Conservation (phyloP, 2,797 vertebrate species). For the Hypotaenidia philippensis region DNA sequence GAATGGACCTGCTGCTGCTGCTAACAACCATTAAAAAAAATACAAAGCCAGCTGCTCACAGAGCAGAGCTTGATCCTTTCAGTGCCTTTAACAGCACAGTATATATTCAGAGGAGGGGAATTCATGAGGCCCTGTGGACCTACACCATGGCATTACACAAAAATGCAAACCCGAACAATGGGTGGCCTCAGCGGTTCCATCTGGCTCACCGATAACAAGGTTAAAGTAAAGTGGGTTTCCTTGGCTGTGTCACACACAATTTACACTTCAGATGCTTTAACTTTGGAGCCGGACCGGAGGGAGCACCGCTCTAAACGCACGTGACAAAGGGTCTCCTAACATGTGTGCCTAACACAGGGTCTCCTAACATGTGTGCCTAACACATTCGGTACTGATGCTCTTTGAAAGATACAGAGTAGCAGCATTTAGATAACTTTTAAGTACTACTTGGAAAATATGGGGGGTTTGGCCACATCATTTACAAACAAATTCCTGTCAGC, state of each 20-base stretch:
- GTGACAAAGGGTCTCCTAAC: neutral
- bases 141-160: constrained; percentile 74
- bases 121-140: constrained; percentile 73
- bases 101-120: constrained; percentile 75
- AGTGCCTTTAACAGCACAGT: constrained; percentile 68
- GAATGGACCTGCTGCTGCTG: constrained; percentile 74
- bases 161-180: constrained; percentile 73
- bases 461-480: neutral
- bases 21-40: constrained; percentile 74
- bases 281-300: constrained; percentile 4
- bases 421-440: neutral
- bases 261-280: constrained; percentile 68
- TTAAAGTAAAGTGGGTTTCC: constrained; percentile 71
- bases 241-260: constrained; percentile 57
- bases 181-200: constrained; percentile 69
- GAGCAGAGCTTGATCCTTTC: constrained; percentile 74
- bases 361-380: neutral
- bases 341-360: neutral
- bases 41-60: constrained; percentile 75
- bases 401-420: neutral
- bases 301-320: neutral
- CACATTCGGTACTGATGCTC: neutral
- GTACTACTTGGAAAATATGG: neutral
- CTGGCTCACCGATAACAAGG: constrained; percentile 70
- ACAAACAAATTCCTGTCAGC: neutral